Conservation (phyloP, 2,888 invertebrate genomes). For the Drosophila neotestacea region DNA sequence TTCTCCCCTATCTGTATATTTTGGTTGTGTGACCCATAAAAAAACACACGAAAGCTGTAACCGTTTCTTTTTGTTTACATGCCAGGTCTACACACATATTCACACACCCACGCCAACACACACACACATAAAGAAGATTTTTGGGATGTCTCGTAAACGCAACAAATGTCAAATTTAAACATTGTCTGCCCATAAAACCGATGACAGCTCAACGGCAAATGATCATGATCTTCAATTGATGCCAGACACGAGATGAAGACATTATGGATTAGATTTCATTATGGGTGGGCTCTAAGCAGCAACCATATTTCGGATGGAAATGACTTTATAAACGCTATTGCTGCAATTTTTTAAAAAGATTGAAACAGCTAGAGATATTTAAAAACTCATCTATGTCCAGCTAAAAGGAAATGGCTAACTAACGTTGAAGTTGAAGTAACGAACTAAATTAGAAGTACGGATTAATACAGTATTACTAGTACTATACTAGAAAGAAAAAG, state of each 20-base stretch:
- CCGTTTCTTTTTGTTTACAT: constrained; percentile 51
- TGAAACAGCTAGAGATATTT: not conserved
- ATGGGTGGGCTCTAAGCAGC: constrained; percentile 1
- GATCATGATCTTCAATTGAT: constrained; percentile 27
- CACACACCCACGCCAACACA: constrained; percentile 15
- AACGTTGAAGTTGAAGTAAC: not conserved
- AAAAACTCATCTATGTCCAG: not conserved
- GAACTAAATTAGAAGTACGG: not conserved
- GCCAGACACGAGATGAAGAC: constrained; percentile 28
- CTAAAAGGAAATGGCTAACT: not conserved
- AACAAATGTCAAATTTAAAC: constrained; percentile 45
- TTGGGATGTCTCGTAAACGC: constrained; percentile 40
- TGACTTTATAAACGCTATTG: constrained; percentile 1
- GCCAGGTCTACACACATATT: constrained; percentile 18
- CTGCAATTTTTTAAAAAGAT: not conserved
- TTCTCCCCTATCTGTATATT: constrained; percentile 2
- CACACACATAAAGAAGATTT: constrained; percentile 18
- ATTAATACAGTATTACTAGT: no score
- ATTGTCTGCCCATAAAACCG: constrained; percentile 48
- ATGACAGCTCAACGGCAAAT: constrained; percentile 35
- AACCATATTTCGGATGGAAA: not conserved
- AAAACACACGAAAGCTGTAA: constrained; percentile 43
- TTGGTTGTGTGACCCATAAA: constrained; percentile 40
- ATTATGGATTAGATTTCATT: constrained; percentile 33
- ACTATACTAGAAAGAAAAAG: no score